phyloP scores from a whole-genome alignment of 2,113 vertebrate species.

The Pseudopipra pipra region DNA sequence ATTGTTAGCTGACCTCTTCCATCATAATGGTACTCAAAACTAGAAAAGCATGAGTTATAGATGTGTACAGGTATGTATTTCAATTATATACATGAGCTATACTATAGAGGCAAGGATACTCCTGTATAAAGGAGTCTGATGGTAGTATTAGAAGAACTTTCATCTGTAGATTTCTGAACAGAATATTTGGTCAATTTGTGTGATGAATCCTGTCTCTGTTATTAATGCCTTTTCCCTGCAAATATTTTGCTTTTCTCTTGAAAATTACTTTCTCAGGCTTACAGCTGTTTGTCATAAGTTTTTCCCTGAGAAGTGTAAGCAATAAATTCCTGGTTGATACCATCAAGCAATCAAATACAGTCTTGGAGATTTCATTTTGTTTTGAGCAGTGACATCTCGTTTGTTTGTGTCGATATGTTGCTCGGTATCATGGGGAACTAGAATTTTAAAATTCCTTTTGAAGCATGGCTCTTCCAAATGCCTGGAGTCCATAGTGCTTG shows the following conservation, averaged over 20 bases:
- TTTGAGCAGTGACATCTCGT: background rate
- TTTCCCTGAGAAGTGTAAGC: background rate
- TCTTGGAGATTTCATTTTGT: background rate
- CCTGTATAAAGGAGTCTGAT: background rate
- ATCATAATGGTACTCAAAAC: background rate
- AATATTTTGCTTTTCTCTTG: background rate
- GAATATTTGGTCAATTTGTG: background rate
- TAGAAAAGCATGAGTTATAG: background rate
- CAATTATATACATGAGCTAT: background rate
- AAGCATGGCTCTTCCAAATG: background rate
- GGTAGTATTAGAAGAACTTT: background rate
- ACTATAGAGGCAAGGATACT: background rate
- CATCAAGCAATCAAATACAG: background rate
- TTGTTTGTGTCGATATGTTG: background rate
- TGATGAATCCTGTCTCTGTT: background rate
- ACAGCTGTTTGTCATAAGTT: background rate
- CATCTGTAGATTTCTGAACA: background rate
- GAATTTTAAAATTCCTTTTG: background rate
- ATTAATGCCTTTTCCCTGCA: background rate
- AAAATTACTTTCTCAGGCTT: background rate
- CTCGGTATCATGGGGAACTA: background rate
- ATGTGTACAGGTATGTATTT: background rate
- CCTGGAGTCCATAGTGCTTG: background rate
- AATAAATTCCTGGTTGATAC: background rate
- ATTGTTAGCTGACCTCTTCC: background rate